Evolutionary conservation across 2,797 vertebrate genomes (phyloP), one percentile per base, ranked within the genome.

Genomic region (Holocentrus rufus): DNA sequence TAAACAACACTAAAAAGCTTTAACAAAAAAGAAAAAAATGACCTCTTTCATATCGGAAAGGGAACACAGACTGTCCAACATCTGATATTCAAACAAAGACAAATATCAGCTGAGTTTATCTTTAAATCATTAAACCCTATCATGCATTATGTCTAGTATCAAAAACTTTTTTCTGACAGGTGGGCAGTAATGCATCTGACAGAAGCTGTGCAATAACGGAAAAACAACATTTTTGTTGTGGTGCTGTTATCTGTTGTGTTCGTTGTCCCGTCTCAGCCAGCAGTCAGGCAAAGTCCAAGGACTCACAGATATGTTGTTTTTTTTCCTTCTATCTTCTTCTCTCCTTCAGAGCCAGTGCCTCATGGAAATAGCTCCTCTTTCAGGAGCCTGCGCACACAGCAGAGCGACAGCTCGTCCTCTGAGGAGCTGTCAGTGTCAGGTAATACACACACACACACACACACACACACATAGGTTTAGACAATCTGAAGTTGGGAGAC

Each of bases 401-500:
- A 74, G 42, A 91, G 81, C 10, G 85, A 92, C 23, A 81, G 86
- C 66, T 92, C 88, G 1, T 91, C 90, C 54, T 82, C 83, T 11
- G 92, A 94, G 65, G 92, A 92, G 55, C 77, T 91, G 60, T 88
- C 91, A 0, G 85, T 86, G 71, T 90, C 84, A 74, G 89, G 86
- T 92, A 88, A 80, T 0, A 17, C 2, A 65, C 22, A 31, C 30
- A 44, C 2, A 13, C 47, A 46, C 53, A 34, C 13, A 9, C 39
- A 3, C 22, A 2, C 20, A 42, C 13, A 17, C 34, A 63, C 57
- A 42, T 7, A 11, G 11, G 8, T 39, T 11, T 39, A 13, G 8
- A 11, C 9, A 39, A 39, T 39, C 9, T 39, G 36, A 39, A 39
- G 36, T 39, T 39, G 36, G 36, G 13, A 39, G 36, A 13, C 11